These are phyloP conservation scores for Nephotettix cincticeps DNA, from an alignment of 1,140 invertebrate genomes.

Conservation along the genomic window DNA sequence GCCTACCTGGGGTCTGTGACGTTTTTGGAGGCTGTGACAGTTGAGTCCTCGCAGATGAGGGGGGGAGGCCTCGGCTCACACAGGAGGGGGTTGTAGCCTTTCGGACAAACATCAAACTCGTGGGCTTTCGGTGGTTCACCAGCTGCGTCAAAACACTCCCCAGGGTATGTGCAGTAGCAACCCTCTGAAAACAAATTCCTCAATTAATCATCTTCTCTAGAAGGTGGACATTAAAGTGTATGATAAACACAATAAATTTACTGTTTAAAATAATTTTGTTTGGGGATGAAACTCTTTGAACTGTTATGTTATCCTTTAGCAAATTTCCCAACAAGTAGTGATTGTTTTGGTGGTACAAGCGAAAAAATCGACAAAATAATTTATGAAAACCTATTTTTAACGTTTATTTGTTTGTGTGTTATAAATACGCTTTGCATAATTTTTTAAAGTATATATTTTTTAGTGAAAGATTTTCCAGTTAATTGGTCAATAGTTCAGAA, in stretches of 20 bases:
- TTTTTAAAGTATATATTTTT: too few relatives aligned
- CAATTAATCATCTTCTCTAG: too few relatives aligned
- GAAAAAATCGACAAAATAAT: too few relatives aligned
- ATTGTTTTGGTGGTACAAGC: too few relatives aligned
- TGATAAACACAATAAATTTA: not conserved
- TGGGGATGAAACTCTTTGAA: not conserved
- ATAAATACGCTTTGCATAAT: too few relatives aligned
- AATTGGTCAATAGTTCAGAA: too few relatives aligned
- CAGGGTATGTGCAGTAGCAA: constrained; percentile 36
- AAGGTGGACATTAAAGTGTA: constrained; percentile 27
- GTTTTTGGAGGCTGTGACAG: too few relatives aligned
- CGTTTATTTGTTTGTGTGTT: too few relatives aligned
- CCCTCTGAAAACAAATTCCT: constrained; percentile 20
- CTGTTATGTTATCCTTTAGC: not conserved
- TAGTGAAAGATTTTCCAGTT: too few relatives aligned
- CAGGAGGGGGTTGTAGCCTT: constrained; percentile 27
- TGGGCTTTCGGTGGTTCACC: constrained; percentile 28
- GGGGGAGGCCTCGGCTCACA: constrained; percentile 18
- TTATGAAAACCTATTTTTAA: too few relatives aligned
- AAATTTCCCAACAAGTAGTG: too few relatives aligned
- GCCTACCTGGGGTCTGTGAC: too few relatives aligned
- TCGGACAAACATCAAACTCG: constrained; percentile 27
- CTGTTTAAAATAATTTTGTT: not conserved
- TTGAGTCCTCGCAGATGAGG: not conserved
- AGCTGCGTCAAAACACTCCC: constrained; percentile 32